Evolutionary conservation across 2,888 invertebrate genomes (phyloP).

Genomic region (Torymus texanus): DNA sequence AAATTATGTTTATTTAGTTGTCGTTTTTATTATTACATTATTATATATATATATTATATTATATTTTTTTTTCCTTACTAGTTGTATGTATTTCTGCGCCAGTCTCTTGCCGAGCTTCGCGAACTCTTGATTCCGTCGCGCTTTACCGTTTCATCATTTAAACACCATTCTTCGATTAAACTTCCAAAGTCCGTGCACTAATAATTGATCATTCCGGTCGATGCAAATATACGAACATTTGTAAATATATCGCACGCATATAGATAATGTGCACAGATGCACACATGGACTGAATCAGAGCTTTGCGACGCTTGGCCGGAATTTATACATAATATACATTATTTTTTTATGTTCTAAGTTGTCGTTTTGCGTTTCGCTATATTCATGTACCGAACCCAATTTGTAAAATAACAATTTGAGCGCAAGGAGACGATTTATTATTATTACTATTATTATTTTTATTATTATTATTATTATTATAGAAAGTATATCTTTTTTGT

Average conservation of each 20-base stretch:
- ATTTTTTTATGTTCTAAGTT: slow-evolving; percentile 45
- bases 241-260: background rate
- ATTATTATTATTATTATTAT: slow-evolving; percentile 45
- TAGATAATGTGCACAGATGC: background rate
- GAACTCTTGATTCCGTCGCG: slow-evolving; percentile 25
- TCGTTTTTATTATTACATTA: slow-evolving; percentile 58
- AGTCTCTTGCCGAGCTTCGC: slow-evolving; percentile 40
- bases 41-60: slow-evolving; percentile 5
- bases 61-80: slow-evolving; percentile 28
- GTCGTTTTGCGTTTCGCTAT: slow-evolving; percentile 38
- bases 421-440: slow-evolving; percentile 35
- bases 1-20: slow-evolving; percentile 74
- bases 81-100: slow-evolving; percentile 47
- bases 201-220: background rate
- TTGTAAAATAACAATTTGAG: slow-evolving; percentile 36
- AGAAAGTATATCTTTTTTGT: slow-evolving; percentile 57
- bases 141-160: background rate
- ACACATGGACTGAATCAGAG: slow-evolving; percentile 20
- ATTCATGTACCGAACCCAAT: background rate
- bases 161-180: background rate
- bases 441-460: slow-evolving; percentile 47
- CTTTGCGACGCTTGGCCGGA: slow-evolving; percentile 34
- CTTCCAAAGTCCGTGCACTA: background rate
- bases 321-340: slow-evolving; percentile 8
- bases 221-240: no score